Percentiles rank a stretch among this genome's conserved stretches.
phyloP scores from a whole-genome alignment of 2,113 vertebrate species.

The Andinoacara biseriatus region DNA sequence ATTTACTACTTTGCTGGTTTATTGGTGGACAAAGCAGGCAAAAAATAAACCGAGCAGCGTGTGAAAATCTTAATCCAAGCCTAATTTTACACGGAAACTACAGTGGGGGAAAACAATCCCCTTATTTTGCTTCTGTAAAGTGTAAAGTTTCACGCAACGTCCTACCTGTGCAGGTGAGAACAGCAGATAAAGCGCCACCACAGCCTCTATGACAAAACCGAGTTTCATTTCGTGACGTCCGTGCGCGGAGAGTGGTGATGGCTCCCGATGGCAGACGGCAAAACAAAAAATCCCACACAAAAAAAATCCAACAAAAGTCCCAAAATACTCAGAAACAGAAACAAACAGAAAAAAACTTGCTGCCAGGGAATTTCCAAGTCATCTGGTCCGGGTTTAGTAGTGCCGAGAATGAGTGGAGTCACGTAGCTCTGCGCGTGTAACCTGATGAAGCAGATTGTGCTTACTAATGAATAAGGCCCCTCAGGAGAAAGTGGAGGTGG shows the following conservation, averaged over 20 bases:
- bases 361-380: conserved; percentile 50
- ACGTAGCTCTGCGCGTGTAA: conserved; percentile 64
- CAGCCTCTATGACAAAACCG: conserved; percentile 65
- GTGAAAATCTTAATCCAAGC: neutral
- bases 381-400: conserved; percentile 35
- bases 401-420: conserved; percentile 43
- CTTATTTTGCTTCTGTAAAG: no score
- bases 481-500: neutral
- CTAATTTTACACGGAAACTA: neutral
- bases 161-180: conserved; percentile 82
- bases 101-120: neutral
- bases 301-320: conserved; percentile 45
- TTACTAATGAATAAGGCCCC: conserved; percentile 43
- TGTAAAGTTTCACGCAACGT: neutral
- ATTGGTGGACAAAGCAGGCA: neutral
- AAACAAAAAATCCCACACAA: neutral
- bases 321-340: conserved; percentile 9
- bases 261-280: conserved; percentile 2
- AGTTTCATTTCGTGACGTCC: conserved; percentile 75
- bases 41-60: neutral
- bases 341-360: conserved; percentile 29
- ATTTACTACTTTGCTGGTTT: neutral
- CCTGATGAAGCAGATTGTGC: conserved; percentile 53
- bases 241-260: conserved; percentile 14
- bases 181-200: conserved; percentile 74